These are phyloP conservation scores for Hirtodrosophila histrioides DNA, from an alignment of 2,888 invertebrate genomes.

Conservation along the genomic window DNA sequence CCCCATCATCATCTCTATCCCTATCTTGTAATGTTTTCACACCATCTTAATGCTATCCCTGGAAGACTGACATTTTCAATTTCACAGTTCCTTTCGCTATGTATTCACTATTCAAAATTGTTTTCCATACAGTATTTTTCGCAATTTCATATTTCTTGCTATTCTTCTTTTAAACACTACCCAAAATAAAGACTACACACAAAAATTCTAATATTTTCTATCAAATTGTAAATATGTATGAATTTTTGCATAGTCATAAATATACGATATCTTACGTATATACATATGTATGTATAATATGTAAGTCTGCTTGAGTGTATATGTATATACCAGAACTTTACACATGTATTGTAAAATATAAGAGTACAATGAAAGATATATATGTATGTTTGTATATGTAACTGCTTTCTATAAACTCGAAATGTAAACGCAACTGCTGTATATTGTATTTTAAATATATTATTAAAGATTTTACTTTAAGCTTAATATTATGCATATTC, in stretches of 20 bases:
- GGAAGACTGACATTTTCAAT: constrained; percentile 60
- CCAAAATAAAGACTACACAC: constrained; percentile 51
- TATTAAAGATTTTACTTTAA: constrained; percentile 43
- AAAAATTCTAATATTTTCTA: constrained; percentile 75
- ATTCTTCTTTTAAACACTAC: constrained; percentile 14
- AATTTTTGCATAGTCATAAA: constrained; percentile 70
- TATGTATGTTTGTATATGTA: constrained; percentile 30
- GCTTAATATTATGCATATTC: constrained; percentile 60
- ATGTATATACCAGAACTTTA: constrained; percentile 53
- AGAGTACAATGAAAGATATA: constrained; percentile 32
- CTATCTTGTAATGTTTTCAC: background rate
- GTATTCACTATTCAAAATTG: constrained; percentile 9
- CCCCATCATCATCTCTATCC: background rate
- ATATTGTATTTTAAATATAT: constrained; percentile 59
- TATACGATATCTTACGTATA: constrained; percentile 55
- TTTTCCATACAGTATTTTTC: constrained; percentile 61
- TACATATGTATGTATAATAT: constrained; percentile 44
- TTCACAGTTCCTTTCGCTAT: constrained; percentile 48
- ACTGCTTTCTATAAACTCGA: constrained; percentile 41
- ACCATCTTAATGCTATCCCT: constrained; percentile 22
- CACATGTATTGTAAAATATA: constrained; percentile 49
- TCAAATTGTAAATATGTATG: constrained; percentile 73
- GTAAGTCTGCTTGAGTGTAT: constrained; percentile 67
- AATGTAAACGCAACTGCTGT: constrained; percentile 52
- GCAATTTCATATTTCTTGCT: constrained; percentile 16